These are phyloP conservation scores for Zenarchopterus dispar DNA, from an alignment of 2,797 vertebrate genomes.

Conservation along the genomic window DNA sequence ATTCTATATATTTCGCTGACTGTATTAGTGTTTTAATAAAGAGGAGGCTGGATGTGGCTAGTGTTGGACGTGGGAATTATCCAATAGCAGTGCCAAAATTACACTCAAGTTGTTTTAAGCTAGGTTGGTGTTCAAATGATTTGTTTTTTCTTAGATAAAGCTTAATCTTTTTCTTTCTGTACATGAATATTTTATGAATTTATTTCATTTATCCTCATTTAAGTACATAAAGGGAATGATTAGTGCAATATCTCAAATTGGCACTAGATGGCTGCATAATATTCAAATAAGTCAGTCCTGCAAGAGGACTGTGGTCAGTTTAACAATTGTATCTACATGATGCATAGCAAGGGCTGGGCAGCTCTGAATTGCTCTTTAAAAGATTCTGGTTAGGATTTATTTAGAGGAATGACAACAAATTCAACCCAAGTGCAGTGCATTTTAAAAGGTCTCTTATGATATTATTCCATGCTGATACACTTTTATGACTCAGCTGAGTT, in stretches of 20 bases:
- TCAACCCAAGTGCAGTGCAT: slow-evolving; percentile 40
- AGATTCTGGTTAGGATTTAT: slow-evolving; percentile 55
- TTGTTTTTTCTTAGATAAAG: slow-evolving; percentile 43
- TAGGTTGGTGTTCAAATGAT: slow-evolving; percentile 62
- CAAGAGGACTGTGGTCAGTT: slow-evolving; percentile 50
- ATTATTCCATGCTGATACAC: slow-evolving; percentile 45
- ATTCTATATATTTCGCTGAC: slow-evolving; percentile 82
- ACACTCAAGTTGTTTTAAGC: slow-evolving; percentile 65
- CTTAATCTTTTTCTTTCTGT: slow-evolving; percentile 57
- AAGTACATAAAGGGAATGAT: slow-evolving; percentile 74
- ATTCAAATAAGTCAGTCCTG: slow-evolving; percentile 76
- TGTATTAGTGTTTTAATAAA: slow-evolving; percentile 85
- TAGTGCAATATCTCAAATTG: slow-evolving; percentile 86
- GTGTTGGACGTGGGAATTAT: slow-evolving; percentile 81
- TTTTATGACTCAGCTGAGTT: slow-evolving; percentile 60
- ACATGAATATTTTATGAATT: slow-evolving; percentile 42
- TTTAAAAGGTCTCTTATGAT: slow-evolving; percentile 45
- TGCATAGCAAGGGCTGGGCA: slow-evolving; percentile 39
- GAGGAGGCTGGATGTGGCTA: slow-evolving; percentile 85
- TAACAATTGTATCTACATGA: slow-evolving; percentile 51
- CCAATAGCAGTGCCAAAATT: slow-evolving; percentile 71
- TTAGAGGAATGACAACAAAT: slow-evolving; percentile 29
- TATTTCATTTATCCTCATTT: slow-evolving; percentile 66
- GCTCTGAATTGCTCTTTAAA: slow-evolving; percentile 61
- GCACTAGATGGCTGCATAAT: slow-evolving; percentile 88